phyloP scores from a whole-genome alignment of 37 sponge, comb jelly and placozoan genomes.

The Chondrilla cf. caribensis region DNA sequence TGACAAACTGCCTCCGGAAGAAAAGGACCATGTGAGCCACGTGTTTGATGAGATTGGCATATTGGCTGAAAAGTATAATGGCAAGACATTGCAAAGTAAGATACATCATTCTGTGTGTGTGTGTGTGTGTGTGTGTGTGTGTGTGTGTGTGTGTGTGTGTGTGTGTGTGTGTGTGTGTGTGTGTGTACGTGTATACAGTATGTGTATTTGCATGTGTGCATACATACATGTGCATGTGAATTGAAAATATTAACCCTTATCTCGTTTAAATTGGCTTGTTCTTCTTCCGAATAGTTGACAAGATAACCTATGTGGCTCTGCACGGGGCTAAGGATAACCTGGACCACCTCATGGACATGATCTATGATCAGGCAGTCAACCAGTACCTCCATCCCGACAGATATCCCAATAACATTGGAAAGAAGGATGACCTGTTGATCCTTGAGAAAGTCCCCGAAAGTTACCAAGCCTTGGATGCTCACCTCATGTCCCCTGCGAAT shows the following conservation, averaged over 20 bases:
- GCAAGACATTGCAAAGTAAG: conserved; percentile 46
- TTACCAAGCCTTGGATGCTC: conserved; percentile 71
- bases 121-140: neutral
- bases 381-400: conserved; percentile 31
- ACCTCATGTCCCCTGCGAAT: no score
- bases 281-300: conserved; percentile 34
- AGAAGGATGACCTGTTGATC: conserved; percentile 25
- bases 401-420: neutral
- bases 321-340: conserved; percentile 58
- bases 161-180: no score
- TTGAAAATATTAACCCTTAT: no score
- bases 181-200: no score
- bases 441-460: conserved; percentile 81
- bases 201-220: no score
- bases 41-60: conserved; percentile 40
- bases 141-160: no score
- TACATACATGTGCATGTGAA: no score
- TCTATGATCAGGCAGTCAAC: conserved; percentile 73
- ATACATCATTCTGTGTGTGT: neutral
- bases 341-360: conserved; percentile 60
- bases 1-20: conserved; percentile 33
- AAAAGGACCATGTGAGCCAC: neutral
- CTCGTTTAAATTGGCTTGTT: no score
- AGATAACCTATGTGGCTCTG: conserved; percentile 58
- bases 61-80: conserved; percentile 31